These are phyloP conservation scores for Drosophila busckii DNA, from an alignment of 1,140 invertebrate genomes.

Conservation along the genomic window DNA sequence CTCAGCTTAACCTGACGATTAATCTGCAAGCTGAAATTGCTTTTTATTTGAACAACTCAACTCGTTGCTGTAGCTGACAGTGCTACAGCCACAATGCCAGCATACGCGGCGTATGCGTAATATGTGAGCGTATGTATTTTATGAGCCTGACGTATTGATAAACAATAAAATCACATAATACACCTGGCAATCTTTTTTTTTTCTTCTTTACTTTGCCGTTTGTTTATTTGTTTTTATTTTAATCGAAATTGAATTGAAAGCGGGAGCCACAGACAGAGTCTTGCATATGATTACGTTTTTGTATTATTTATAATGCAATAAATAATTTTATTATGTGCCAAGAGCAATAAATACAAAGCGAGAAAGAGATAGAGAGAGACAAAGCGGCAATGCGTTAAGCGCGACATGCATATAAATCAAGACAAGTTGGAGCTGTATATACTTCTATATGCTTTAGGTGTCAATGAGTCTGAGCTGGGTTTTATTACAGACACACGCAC, in stretches of 20 bases:
- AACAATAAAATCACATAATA: slow-evolving; percentile 65
- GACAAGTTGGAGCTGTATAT: slow-evolving; percentile 5
- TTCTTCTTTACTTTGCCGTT: not conserved
- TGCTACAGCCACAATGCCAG: slow-evolving; percentile 2
- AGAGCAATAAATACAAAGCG: slow-evolving; percentile 65
- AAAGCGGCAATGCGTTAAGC: not conserved
- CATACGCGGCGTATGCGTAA: slow-evolving; percentile 19
- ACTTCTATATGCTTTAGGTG: not conserved
- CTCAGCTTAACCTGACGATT: too few relatives aligned
- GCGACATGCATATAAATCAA: slow-evolving; percentile 60
- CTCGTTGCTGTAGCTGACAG: not conserved
- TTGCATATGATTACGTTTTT: slow-evolving; percentile 58
- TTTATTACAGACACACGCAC: slow-evolving; percentile 13
- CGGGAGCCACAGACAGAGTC: slow-evolving; percentile 17
- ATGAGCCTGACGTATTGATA: slow-evolving; percentile 71
- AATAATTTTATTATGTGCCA: slow-evolving; percentile 73
- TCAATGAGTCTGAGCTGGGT: not conserved
- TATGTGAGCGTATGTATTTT: slow-evolving; percentile 44
- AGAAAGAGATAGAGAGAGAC: slow-evolving; percentile 44
- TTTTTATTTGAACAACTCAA: too few relatives aligned
- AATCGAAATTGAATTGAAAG: slow-evolving; percentile 67
- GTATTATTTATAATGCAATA: slow-evolving; percentile 71
- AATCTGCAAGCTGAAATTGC: too few relatives aligned
- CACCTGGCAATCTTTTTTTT: not conserved
- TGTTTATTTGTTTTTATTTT: slow-evolving; percentile 70